Percentiles rank a stretch among this genome's conserved stretches.
Conservation (phyloP, 2,888 invertebrate genomes). For the Sphaerophoria rueppellii region DNA sequence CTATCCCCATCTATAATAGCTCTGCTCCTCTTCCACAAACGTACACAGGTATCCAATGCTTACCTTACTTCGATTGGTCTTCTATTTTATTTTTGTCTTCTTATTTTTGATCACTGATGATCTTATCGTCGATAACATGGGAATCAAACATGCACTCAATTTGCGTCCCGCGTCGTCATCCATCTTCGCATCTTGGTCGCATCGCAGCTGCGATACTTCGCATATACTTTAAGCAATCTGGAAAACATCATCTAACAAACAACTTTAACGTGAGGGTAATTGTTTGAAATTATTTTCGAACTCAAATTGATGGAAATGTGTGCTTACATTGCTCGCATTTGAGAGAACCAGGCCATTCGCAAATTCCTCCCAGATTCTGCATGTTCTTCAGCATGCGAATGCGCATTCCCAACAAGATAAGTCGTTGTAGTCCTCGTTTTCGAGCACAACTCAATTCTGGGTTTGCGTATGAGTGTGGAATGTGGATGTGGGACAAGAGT, state of each 20-base stretch:
- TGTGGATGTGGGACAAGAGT: not conserved
- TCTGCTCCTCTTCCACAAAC: not conserved
- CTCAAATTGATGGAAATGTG: conserved; percentile 63
- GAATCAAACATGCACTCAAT: conserved; percentile 53
- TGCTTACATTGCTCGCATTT: conserved; percentile 34
- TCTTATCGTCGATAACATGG: conserved; percentile 66
- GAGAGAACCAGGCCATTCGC: conserved; percentile 60
- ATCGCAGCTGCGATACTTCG: not conserved
- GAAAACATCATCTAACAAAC: conserved; percentile 63
- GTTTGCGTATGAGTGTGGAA: not conserved
- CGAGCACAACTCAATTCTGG: not conserved
- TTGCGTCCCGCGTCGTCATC: conserved; percentile 23
- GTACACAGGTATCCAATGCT: not conserved
- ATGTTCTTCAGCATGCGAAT: not conserved
- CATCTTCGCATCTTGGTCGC: not conserved
- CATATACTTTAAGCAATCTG: conserved; percentile 46
- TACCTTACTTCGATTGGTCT: conserved; percentile 37
- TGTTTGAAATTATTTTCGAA: conserved; percentile 71
- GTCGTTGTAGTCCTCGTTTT: not conserved
- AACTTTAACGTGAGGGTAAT: conserved; percentile 71
- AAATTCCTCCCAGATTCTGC: conserved; percentile 30
- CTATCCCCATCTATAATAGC: conserved; percentile 37
- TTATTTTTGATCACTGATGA: conserved; percentile 52
- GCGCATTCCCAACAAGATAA: conserved; percentile 6
- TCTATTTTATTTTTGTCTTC: conserved; percentile 17